Conservation (phyloP, 2,888 invertebrate species). For the Diabrotica balteata region DNA sequence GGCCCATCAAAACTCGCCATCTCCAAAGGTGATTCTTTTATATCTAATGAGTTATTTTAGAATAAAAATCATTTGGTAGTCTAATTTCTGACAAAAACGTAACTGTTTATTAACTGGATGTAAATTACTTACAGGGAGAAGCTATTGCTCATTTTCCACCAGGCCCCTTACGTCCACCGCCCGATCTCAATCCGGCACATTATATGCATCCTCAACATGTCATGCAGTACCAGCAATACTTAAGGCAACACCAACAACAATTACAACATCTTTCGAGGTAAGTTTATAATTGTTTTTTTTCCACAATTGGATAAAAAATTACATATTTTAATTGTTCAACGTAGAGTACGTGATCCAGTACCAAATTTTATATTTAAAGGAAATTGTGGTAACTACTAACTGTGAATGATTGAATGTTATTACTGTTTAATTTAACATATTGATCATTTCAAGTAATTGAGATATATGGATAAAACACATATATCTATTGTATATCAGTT, state of each 20-base stretch:
- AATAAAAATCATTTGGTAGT: neutral
- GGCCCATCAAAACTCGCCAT: constrained; percentile 81
- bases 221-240: constrained; percentile 65
- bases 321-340: too few relatives aligned
- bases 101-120: too few relatives aligned
- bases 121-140: constrained; percentile 63
- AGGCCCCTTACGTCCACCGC: constrained; percentile 55
- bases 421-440: too few relatives aligned
- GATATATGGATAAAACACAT: too few relatives aligned
- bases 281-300: constrained; percentile 1
- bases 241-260: constrained; percentile 57
- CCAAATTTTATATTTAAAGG: too few relatives aligned
- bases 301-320: too few relatives aligned
- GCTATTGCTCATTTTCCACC: constrained; percentile 63
- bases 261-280: constrained; percentile 56
- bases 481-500: too few relatives aligned
- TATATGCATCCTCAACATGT: constrained; percentile 65
- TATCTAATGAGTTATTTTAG: neutral
- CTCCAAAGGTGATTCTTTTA: constrained; percentile 43
- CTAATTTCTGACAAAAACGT: constrained; percentile 8
- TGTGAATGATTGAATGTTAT: too few relatives aligned
- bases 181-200: constrained; percentile 62
- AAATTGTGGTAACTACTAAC: too few relatives aligned
- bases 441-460: too few relatives aligned
- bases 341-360: too few relatives aligned